Evolutionary conservation across 2,113 vertebrate genomes (phyloP).

Genomic region (Jaculus jaculus): DNA sequence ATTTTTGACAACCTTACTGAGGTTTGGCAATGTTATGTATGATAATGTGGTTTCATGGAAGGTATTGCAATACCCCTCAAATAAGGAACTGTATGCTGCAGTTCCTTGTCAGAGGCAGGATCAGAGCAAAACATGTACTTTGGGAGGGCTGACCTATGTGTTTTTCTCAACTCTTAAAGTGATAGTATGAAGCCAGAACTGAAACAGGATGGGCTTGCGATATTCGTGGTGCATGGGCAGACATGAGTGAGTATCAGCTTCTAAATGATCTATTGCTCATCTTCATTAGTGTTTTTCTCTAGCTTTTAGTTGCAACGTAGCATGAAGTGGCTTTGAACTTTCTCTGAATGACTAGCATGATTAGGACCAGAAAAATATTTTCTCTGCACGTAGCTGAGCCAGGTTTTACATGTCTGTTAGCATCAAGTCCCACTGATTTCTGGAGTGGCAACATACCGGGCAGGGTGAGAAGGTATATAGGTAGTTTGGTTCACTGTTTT

Average conservation of each 20-base stretch:
- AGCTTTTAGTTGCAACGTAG: neutral
- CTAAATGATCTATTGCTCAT: neutral
- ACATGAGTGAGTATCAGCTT: slow-evolving; percentile 64
- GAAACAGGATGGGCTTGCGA: slow-evolving; percentile 66
- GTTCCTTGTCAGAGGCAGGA: slow-evolving; percentile 47
- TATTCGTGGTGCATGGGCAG: slow-evolving; percentile 63
- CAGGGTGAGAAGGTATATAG: neutral
- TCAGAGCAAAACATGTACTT: neutral
- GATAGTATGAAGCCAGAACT: neutral
- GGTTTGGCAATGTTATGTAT: neutral
- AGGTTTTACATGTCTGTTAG: neutral
- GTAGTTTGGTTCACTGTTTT: neutral
- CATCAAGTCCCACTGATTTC: neutral
- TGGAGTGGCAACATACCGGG: neutral
- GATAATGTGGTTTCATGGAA: slow-evolving; percentile 38
- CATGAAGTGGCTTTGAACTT: neutral
- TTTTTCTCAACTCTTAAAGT: neutral
- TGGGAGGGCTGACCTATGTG: neutral
- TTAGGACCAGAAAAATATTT: neutral
- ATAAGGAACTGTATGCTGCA: slow-evolving; percentile 66
- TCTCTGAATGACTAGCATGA: neutral
- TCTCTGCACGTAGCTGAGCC: neutral
- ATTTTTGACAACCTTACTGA: neutral
- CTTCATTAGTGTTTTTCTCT: neutral
- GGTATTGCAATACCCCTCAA: slow-evolving; percentile 33